A percentile compares a stretch with the other conserved stretches of the same genome.
phyloP scores from a whole-genome alignment of 1,140 invertebrate species.

The Magallana gigas region DNA sequence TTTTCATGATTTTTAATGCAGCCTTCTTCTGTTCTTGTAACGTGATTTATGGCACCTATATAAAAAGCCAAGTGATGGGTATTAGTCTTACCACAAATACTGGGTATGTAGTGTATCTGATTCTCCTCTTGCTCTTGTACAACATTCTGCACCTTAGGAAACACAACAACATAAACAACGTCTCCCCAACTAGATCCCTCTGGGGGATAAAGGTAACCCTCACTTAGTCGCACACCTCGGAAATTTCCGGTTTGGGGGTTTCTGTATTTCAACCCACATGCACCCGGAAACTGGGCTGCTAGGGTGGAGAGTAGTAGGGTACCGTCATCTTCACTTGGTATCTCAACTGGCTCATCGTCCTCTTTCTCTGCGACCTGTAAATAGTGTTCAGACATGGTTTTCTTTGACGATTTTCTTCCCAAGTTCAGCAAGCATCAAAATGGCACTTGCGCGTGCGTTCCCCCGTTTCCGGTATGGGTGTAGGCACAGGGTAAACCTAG shows the following conservation, averaged over 20 bases:
- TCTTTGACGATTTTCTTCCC: constrained; percentile 60
- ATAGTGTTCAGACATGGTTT: constrained; percentile 63
- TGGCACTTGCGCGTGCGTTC: background rate
- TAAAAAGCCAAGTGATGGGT: background rate
- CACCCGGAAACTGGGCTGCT: constrained; percentile 94
- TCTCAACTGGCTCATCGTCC: constrained; percentile 93
- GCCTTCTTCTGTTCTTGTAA: background rate
- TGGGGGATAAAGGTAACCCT: constrained; percentile 92
- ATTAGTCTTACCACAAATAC: constrained; percentile 31
- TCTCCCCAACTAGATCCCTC: constrained; percentile 90
- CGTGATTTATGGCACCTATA: background rate
- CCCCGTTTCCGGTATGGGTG: too few relatives aligned
- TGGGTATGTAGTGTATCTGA: constrained; percentile 42
- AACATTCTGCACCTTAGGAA: constrained; percentile 87
- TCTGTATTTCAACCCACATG: constrained; percentile 95
- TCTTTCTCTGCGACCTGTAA: constrained; percentile 88
- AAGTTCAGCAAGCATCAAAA: too few relatives aligned
- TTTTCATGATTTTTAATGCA: background rate
- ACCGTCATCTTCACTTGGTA: constrained; percentile 94
- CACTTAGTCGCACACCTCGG: constrained; percentile 91
- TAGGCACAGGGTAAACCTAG: too few relatives aligned
- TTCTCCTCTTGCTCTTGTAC: constrained; percentile 9
- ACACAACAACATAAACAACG: constrained; percentile 93
- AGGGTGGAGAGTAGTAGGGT: constrained; percentile 92
- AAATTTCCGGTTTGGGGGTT: constrained; percentile 91